Evolutionary conservation across 2,797 vertebrate species (phyloP).

Genomic region (Paratrypauchen microcephalus): DNA sequence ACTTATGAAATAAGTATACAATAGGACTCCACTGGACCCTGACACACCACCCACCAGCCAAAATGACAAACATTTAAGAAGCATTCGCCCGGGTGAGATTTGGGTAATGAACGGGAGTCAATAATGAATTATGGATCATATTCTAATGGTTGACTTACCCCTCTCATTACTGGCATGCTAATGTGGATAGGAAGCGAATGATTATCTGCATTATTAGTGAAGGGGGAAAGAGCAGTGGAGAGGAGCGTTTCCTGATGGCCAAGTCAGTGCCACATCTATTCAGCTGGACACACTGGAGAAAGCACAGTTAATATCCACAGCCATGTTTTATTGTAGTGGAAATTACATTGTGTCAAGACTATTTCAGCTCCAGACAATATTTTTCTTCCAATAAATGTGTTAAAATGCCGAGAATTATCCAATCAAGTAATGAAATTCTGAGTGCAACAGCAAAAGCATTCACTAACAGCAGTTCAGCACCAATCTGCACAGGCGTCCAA

Average conservation of each 20-base stretch:
- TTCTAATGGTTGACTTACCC: conserved; percentile 77
- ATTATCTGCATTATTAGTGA: conserved; percentile 70
- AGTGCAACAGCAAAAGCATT: conserved; percentile 38
- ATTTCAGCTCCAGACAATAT: conserved; percentile 12
- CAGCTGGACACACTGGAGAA: conserved; percentile 16
- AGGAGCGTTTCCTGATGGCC: conserved; percentile 31
- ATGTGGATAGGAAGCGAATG: conserved; percentile 73
- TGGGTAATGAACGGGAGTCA: conserved; percentile 76
- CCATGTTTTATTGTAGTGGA: conserved; percentile 1
- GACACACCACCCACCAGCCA: conserved; percentile 33
- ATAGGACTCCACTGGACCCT: conserved; percentile 43
- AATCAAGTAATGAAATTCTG: conserved; percentile 35
- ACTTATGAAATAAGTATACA: conserved; percentile 35
- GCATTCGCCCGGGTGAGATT: conserved; percentile 71
- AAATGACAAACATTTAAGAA: conserved; percentile 67
- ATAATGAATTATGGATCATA: conserved; percentile 83
- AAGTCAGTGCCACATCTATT: conserved; percentile 18
- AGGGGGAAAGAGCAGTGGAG: conserved; percentile 29
- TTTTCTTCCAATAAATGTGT: conserved; percentile 17
- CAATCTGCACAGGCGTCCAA: conserved; percentile 42
- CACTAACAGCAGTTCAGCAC: conserved; percentile 34
- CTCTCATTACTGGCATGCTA: conserved; percentile 76
- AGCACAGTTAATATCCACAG: conserved; percentile 2
- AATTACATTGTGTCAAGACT: conserved; percentile 7
- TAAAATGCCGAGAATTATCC: conserved; percentile 29